Evolutionary conservation across 2,113 vertebrate species (phyloP).

Genomic region (Cisticola juncidis): DNA sequence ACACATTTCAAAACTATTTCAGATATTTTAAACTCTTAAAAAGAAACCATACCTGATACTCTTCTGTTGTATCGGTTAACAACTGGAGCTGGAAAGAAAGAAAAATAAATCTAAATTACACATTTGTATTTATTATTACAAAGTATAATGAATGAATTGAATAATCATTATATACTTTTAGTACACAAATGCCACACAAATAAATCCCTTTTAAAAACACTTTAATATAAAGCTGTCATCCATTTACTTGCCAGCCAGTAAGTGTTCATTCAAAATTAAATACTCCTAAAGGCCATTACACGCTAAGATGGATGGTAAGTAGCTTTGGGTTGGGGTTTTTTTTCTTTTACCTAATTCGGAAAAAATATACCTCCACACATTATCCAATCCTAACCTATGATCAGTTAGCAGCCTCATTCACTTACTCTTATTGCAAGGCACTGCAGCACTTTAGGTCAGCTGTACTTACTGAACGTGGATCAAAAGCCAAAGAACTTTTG

Average conservation of each 20-base stretch:
- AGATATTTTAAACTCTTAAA: neutral
- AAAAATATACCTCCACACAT: neutral
- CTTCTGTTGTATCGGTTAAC: conserved; percentile 90
- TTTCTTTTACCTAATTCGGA: neutral
- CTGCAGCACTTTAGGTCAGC: neutral
- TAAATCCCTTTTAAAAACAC: neutral
- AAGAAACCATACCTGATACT: conserved; percentile 88
- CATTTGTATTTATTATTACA: neutral
- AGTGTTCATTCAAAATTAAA: neutral
- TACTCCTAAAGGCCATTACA: neutral
- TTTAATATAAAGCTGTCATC: neutral
- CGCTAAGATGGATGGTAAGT: neutral
- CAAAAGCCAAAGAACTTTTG: neutral
- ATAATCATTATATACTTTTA: neutral
- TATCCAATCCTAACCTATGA: neutral
- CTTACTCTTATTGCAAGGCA: neutral
- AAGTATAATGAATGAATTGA: neutral
- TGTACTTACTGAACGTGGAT: neutral
- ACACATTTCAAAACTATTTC: neutral
- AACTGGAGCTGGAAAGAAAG: conserved; percentile 82
- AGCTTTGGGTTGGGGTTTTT: accelerated
- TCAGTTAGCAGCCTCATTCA: neutral
- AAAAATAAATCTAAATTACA: conserved; percentile 4
- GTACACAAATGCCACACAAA: neutral
- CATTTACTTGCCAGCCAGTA: neutral